Evolutionary conservation across 2,888 invertebrate genomes (phyloP), one percentile per base, ranked within the genome.

Genomic region (Hypolimnas misippus): DNA sequence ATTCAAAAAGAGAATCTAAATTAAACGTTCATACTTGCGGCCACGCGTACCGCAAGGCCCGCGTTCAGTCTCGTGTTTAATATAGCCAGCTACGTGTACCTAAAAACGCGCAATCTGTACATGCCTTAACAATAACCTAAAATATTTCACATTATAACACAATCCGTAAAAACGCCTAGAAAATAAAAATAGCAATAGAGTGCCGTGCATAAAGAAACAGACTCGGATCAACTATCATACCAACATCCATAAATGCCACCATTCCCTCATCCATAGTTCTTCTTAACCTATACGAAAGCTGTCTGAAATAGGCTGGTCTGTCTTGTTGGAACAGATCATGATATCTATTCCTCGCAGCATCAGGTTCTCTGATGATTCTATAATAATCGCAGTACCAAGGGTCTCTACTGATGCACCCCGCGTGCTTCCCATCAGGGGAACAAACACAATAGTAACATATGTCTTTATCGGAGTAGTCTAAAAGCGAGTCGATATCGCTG

Each of bases 231-330:
- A 38, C 25, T 49, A 4, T 19, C 67, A 70, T 87, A 86, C 86
- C 87, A 57, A 70, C 74, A 17, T 83, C 78, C 21, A 87, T 65
- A n/a, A 89, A 72, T 62, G 81, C 83, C 68, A 73, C 80, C 6
- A 88, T 73, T 33, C 83, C 82, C 14, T 76, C 74, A 40, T 90
- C 89, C 89, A 91, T 89, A 0, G 83, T 87, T 61, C 90, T 81
- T 31, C 90, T 76, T 57, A 90, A 16, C 21, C 90, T 80, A 69
- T 78, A 83, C 0, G 90, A 86, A 29, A 90, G 57, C 19, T 77
- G 75, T 7, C 84, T 78, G 59, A 89, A 89, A 65, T 87, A 90
- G 0, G 75, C 62, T 0, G 90, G 86, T 52, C 86, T 69, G 40
- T 90, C 88, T 65, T 87, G 83, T 50, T 79, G 55, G 55, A 87